phyloP scores from a whole-genome alignment of 2,113 vertebrate genomes.

The Prietella phreatophila region DNA sequence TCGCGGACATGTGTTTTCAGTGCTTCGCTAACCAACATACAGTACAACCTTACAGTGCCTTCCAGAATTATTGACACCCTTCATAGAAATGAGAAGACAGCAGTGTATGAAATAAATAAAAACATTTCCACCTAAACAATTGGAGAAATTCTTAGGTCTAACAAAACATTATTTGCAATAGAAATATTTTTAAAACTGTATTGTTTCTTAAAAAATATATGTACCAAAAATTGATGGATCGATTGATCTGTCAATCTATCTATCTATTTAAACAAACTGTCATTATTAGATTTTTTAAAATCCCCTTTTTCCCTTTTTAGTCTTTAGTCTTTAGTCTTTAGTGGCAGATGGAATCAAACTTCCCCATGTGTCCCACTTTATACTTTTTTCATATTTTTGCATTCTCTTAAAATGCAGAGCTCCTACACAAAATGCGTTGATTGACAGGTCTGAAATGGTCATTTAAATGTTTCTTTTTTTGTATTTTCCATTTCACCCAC shows the following conservation, averaged over 20 bases:
- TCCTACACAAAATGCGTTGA: not conserved
- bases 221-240: not conserved
- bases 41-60: not conserved
- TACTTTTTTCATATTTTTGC: not conserved
- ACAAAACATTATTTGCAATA: not conserved
- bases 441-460: not conserved
- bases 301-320: not conserved
- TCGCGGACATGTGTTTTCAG: not conserved
- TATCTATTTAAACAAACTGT: not conserved
- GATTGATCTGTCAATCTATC: too few relatives aligned
- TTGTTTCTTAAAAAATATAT: not conserved
- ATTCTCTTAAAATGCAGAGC: not conserved
- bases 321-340: not conserved
- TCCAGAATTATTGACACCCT: not conserved
- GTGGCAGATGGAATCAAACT: not conserved
- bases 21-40: not conserved
- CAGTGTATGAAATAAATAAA: not conserved
- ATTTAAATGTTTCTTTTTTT: not conserved
- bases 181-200: not conserved
- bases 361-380: not conserved
- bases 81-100: not conserved
- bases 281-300: not conserved
- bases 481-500: not conserved
- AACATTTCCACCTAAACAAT: not conserved
- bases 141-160: not conserved